phyloP scores from a whole-genome alignment of 2,888 invertebrate species.

The Mythimna ferrago region DNA sequence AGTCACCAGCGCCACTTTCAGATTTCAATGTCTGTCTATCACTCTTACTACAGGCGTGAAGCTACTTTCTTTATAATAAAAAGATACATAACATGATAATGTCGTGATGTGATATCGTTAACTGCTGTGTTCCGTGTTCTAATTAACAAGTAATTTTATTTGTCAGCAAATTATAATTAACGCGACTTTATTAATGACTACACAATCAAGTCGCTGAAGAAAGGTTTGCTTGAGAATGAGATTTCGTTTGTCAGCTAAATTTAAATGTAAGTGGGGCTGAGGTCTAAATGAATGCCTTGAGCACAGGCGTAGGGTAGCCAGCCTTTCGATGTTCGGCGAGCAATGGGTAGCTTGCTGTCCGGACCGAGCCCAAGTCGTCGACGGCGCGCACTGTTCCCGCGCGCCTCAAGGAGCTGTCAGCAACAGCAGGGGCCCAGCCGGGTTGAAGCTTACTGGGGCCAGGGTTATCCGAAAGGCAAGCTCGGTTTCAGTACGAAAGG shows the following conservation, averaged over 20 bases:
- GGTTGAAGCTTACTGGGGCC: too few species aligned
- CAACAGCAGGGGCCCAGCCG: too few species aligned
- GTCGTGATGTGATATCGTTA: constrained; percentile 29
- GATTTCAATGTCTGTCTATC: background rate
- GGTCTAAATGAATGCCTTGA: too few species aligned
- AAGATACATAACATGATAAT: constrained; percentile 22
- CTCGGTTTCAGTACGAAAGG: too few species aligned
- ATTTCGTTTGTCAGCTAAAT: constrained; percentile 1
- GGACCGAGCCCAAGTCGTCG: too few species aligned
- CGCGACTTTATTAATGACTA: constrained; percentile 18
- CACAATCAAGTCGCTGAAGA: background rate
- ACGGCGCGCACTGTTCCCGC: too few species aligned
- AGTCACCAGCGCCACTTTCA: background rate
- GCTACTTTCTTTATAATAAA: constrained; percentile 20
- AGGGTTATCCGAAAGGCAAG: too few species aligned
- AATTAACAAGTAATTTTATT: constrained; percentile 30
- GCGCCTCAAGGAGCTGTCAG: too few species aligned
- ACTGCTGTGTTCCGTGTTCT: constrained; percentile 20
- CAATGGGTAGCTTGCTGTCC: too few species aligned
- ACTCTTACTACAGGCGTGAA: background rate
- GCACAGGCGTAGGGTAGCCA: too few species aligned
- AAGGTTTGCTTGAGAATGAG: background rate
- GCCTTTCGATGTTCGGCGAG: too few species aligned
- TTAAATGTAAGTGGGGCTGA: background rate
- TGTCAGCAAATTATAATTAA: constrained; percentile 44